Conservation (phyloP, 2,113 vertebrate species). For the Sciurus niger region DNA sequence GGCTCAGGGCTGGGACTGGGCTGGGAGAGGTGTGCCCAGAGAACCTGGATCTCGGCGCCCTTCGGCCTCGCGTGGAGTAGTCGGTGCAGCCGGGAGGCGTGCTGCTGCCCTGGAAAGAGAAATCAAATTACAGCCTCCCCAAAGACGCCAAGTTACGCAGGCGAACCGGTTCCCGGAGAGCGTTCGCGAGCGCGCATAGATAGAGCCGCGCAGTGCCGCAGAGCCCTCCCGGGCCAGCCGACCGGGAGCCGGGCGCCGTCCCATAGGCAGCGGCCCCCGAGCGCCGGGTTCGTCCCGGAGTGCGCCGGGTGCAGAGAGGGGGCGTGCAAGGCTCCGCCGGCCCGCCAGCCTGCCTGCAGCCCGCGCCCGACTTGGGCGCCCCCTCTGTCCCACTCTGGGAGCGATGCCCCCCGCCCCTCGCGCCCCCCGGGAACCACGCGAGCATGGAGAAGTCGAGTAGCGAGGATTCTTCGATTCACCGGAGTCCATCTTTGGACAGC, state of each 20-base stretch:
- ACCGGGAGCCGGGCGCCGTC: neutral
- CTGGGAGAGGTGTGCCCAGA: constrained; percentile 76
- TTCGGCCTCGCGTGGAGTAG: constrained; percentile 59
- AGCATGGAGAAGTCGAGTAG: constrained; percentile 99
- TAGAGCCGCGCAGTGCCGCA: constrained; percentile 34
- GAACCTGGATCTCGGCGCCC: constrained; percentile 70
- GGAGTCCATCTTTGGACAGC: constrained; percentile 99
- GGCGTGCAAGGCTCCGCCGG: constrained; percentile 53
- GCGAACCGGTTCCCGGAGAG: constrained; percentile 72
- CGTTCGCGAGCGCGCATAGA: neutral
- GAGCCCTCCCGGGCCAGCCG: constrained; percentile 54
- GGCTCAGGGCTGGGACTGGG: constrained; percentile 70
- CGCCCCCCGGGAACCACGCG: constrained; percentile 87
- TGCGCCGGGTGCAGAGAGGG: constrained; percentile 16
- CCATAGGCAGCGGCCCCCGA: neutral
- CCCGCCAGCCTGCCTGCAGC: neutral
- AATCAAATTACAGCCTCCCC: constrained; percentile 72
- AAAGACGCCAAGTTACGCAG: constrained; percentile 82
- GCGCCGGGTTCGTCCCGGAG: neutral
- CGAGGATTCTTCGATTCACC: constrained; percentile 98
- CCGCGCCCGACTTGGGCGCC: constrained; percentile 51
- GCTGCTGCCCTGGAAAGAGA: constrained; percentile 67
- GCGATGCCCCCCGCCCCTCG: constrained; percentile 81
- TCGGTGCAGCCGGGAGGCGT: constrained; percentile 49
- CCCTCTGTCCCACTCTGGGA: constrained; percentile 65